A percentile compares a stretch with the other conserved stretches of the same genome.
Conservation (phyloP, 2,888 invertebrate genomes). For the Cacoxenus indagator region DNA sequence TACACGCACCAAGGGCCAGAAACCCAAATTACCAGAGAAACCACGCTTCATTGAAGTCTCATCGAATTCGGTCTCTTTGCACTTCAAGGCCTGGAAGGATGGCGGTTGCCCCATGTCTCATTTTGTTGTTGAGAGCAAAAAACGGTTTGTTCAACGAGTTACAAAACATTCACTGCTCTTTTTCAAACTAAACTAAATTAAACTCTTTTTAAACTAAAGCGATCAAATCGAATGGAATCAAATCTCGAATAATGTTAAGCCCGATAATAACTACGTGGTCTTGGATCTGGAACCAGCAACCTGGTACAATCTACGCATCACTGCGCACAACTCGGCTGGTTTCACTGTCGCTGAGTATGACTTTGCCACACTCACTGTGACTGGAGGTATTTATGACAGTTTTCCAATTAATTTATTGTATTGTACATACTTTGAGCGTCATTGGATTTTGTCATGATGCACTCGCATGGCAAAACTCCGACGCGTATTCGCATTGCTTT, state of each 20-base stretch:
- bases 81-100: conserved; percentile 93
- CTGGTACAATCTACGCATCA: conserved; percentile 93
- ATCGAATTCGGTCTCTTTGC: conserved; percentile 92
- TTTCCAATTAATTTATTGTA: conserved; percentile 50
- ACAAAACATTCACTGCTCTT: neutral
- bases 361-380: conserved; percentile 93
- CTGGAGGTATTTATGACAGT: conserved; percentile 83
- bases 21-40: conserved; percentile 92
- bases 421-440: neutral
- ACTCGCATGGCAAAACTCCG: neutral
- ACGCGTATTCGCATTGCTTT: conserved; percentile 63
- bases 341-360: conserved; percentile 95
- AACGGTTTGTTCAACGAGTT: conserved; percentile 74
- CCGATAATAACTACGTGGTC: conserved; percentile 90
- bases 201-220: conserved; percentile 70
- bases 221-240: conserved; percentile 92
- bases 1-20: conserved; percentile 92
- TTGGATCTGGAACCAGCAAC: conserved; percentile 93
- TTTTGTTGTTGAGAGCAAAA: conserved; percentile 95
- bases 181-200: neutral
- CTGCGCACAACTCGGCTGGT: conserved; percentile 95
- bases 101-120: conserved; percentile 96
- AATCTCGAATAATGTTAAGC: conserved; percentile 93
- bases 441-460: too few relatives aligned
- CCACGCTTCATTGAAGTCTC: conserved; percentile 92